Conservation (phyloP, 2,797 vertebrate species). For the Stomatorhinus walkeri region DNA sequence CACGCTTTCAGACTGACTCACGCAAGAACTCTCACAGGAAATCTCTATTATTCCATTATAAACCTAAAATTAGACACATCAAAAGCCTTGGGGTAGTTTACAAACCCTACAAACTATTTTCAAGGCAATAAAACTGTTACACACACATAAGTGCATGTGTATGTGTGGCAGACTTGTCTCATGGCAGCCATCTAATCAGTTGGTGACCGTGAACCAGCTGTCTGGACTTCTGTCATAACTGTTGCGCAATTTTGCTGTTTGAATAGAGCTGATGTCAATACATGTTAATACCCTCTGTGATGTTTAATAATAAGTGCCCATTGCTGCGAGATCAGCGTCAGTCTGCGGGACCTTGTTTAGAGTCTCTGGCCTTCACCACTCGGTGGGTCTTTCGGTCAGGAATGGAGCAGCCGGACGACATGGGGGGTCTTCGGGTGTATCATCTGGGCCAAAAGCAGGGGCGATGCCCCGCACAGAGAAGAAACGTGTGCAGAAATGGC, state of each 20-base stretch:
- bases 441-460: background rate
- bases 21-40: background rate
- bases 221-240: background rate
- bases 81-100: background rate
- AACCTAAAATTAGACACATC: background rate
- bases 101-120: background rate
- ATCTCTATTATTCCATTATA: background rate
- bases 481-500: background rate
- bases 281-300: background rate
- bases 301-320: background rate
- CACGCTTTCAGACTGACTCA: background rate
- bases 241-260: background rate
- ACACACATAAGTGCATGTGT: background rate
- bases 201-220: background rate
- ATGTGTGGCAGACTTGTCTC: background rate
- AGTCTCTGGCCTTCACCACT: background rate
- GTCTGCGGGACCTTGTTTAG: background rate
- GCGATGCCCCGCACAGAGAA: background rate
- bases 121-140: background rate
- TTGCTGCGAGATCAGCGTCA: background rate
- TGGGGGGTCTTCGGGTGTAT: background rate
- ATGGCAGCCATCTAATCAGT: background rate
- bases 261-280: background rate
- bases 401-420: background rate
- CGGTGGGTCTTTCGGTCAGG: background rate